These are phyloP conservation scores for Maniola jurtina DNA, from an alignment of 1,140 invertebrate species.

Conservation along the genomic window DNA sequence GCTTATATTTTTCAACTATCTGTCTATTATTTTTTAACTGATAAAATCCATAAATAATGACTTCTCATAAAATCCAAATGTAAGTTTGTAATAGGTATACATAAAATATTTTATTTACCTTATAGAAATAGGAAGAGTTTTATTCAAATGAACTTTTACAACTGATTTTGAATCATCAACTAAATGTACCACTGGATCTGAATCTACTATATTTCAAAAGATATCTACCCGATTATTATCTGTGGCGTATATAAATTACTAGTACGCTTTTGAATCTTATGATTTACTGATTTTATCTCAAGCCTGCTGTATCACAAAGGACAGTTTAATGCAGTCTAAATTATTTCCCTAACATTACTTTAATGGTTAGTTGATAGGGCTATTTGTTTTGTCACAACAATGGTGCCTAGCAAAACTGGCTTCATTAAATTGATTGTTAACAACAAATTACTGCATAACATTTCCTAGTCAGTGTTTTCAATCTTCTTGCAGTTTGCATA, in stretches of 20 bases:
- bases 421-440: constrained; percentile 39
- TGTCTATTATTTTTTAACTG: too few relatives aligned
- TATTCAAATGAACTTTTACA: too few relatives aligned
- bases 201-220: constrained; percentile 12
- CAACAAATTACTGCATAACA: constrained; percentile 23
- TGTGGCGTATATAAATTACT: constrained; percentile 29
- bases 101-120: too few relatives aligned
- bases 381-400: constrained; percentile 47
- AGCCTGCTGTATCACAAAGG: constrained; percentile 25
- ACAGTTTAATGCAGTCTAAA: constrained; percentile 41
- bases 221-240: constrained; percentile 27
- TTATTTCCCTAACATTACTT: constrained; percentile 42
- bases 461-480: constrained; percentile 30
- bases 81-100: too few relatives aligned
- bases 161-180: too few relatives aligned
- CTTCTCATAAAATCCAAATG: too few relatives aligned
- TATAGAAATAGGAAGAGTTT: too few relatives aligned
- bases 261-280: constrained; percentile 31
- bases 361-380: constrained; percentile 38
- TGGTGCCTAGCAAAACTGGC: constrained; percentile 37
- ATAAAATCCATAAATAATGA: too few relatives aligned
- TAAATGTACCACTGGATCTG: too few relatives aligned
- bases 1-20: too few relatives aligned
- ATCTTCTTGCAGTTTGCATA: constrained; percentile 27
- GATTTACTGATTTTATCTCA: constrained; percentile 30